phyloP scores from a whole-genome alignment of 2,797 vertebrate genomes.

The Mustela erminea region DNA sequence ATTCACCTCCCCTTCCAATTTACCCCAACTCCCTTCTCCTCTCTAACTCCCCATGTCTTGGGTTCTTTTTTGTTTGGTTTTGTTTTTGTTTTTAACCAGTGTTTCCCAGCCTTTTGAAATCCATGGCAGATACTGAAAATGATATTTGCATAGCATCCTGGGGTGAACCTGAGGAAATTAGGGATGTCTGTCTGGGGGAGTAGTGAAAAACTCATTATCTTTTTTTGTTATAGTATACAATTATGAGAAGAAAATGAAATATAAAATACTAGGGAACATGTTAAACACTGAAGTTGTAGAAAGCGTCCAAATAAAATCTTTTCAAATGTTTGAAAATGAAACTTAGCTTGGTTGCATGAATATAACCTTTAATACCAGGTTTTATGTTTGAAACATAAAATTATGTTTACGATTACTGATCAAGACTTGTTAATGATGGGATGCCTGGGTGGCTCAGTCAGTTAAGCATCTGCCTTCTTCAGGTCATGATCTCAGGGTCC shows the following conservation, averaged over 20 bases:
- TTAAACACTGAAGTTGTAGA: background rate
- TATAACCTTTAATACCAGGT: background rate
- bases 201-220: background rate
- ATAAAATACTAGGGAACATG: background rate
- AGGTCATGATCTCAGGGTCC: background rate
- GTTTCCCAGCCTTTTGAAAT: slow-evolving; percentile 10
- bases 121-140: background rate
- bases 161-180: background rate
- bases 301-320: slow-evolving; percentile 12
- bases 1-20: no score
- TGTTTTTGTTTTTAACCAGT: background rate
- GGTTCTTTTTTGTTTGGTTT: no score
- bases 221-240: background rate
- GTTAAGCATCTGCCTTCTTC: background rate
- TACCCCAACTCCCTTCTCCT: no score
- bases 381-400: background rate
- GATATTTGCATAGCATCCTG: background rate
- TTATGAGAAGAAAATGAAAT: slow-evolving; percentile 39
- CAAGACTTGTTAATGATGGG: background rate
- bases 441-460: background rate
- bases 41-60: no score
- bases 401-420: background rate
- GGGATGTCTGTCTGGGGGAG: background rate
- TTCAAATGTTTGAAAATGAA: slow-evolving; percentile 16
- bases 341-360: slow-evolving; percentile 20